Evolutionary conservation across 2,113 vertebrate genomes (phyloP).

Genomic region (Corynorhinus townsendii): DNA sequence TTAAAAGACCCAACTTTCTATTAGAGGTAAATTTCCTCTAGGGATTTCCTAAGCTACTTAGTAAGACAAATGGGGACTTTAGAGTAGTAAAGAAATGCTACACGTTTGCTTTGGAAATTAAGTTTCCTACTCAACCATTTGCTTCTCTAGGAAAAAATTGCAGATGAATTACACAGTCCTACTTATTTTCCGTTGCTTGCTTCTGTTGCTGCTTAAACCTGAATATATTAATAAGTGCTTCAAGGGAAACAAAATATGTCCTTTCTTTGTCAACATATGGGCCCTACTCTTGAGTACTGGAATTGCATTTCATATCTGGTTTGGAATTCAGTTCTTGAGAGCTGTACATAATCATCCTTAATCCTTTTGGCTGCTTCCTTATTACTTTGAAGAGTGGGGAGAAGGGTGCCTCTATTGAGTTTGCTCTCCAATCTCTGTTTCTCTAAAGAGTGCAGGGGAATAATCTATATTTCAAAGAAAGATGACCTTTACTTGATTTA

Average conservation of each 20-base stretch:
- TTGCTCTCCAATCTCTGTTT: conserved; percentile 65
- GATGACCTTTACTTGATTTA: conserved; percentile 85
- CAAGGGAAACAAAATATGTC: not conserved
- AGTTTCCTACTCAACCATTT: conserved; percentile 3
- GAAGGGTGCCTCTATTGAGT: conserved; percentile 49
- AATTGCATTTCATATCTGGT: conserved; percentile 70
- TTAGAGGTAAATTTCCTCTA: not conserved
- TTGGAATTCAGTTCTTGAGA: conserved; percentile 62
- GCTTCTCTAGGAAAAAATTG: not conserved
- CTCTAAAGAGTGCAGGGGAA: conserved; percentile 70
- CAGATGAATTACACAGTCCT: not conserved
- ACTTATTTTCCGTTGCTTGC: conserved; percentile 47
- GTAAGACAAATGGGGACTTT: not conserved
- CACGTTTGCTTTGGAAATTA: not conserved
- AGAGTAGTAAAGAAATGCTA: not conserved
- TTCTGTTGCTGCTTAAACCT: conserved; percentile 62
- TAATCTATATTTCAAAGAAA: conserved; percentile 83
- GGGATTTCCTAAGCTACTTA: not conserved
- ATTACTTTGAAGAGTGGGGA: conserved; percentile 61
- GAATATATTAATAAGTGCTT: conserved; percentile 52
- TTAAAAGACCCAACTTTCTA: not conserved
- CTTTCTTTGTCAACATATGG: conserved; percentile 38
- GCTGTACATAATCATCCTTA: conserved; percentile 70
- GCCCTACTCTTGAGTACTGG: conserved; percentile 44
- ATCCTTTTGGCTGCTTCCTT: conserved; percentile 76